Percentiles rank a stretch among this genome's conserved stretches.
These are phyloP conservation scores for Eulemur rufifrons DNA, from an alignment of 2,113 vertebrate genomes.

Conservation along the genomic window DNA sequence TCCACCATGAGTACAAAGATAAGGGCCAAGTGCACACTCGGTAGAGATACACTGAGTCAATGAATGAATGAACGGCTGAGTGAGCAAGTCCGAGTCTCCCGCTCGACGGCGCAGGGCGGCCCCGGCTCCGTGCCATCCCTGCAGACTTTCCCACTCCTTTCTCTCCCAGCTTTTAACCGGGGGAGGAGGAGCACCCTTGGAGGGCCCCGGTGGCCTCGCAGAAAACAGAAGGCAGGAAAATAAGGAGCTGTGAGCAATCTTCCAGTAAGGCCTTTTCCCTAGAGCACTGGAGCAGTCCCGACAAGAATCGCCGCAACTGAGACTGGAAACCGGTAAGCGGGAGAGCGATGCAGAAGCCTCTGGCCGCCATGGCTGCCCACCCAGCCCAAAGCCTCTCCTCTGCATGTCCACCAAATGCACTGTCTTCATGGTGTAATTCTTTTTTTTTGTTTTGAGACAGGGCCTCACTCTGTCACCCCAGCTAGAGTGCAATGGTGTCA, in stretches of 20 bases:
- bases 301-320: background rate
- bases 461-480: too few species aligned
- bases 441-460: too few species aligned
- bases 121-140: background rate
- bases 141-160: background rate
- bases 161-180: background rate
- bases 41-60: background rate
- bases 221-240: background rate
- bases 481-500: too few species aligned
- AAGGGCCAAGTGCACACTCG: background rate
- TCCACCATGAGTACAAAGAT: background rate
- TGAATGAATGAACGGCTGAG: background rate
- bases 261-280: background rate
- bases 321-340: background rate
- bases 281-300: background rate
- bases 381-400: too few species aligned
- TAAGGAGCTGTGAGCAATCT: background rate
- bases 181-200: background rate
- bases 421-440: too few species aligned
- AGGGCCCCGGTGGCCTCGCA: background rate
- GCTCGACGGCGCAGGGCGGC: background rate
- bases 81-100: background rate
- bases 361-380: too few species aligned
- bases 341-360: background rate
- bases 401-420: background rate